Evolutionary conservation across 2,888 invertebrate genomes (phyloP).

Genomic region (Nomada flava): DNA sequence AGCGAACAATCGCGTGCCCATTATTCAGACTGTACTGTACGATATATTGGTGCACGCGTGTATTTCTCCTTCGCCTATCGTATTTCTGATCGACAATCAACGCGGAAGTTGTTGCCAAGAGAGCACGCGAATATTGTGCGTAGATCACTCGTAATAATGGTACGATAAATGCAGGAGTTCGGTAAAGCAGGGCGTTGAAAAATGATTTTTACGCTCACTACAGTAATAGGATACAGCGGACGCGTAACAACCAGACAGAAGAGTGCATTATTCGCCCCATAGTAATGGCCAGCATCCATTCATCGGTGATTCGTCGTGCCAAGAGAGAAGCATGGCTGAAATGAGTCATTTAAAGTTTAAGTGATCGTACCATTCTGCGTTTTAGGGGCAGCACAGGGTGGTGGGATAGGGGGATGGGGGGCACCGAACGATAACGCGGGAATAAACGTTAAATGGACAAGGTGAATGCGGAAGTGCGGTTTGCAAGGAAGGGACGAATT

Average conservation of each 20-base stretch:
- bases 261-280: not conserved
- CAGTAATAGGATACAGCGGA: not conserved
- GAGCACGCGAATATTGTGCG: not conserved
- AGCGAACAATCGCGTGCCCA: not conserved
- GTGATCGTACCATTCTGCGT: slow-evolving; percentile 16
- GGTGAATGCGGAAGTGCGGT: slow-evolving; percentile 73
- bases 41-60: not conserved
- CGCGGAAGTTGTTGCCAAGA: not conserved
- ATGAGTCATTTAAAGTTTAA: slow-evolving; percentile 38
- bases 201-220: too few species aligned
- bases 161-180: too few species aligned
- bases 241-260: not conserved
- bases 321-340: not conserved
- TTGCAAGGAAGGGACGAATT: slow-evolving; percentile 63
- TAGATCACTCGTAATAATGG: not conserved
- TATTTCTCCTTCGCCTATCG: slow-evolving; percentile 3
- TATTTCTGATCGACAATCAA: not conserved
- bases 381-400: slow-evolving; percentile 13
- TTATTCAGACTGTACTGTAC: slow-evolving; percentile 16
- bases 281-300: not conserved
- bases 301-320: slow-evolving; percentile 1
- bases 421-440: slow-evolving; percentile 60
- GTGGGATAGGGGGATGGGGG: not conserved
- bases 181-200: too few species aligned
- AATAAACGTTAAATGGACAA: slow-evolving; percentile 71